Evolutionary conservation across 2,888 invertebrate species (phyloP).

Genomic region (Hydrotaea diabolus): DNA sequence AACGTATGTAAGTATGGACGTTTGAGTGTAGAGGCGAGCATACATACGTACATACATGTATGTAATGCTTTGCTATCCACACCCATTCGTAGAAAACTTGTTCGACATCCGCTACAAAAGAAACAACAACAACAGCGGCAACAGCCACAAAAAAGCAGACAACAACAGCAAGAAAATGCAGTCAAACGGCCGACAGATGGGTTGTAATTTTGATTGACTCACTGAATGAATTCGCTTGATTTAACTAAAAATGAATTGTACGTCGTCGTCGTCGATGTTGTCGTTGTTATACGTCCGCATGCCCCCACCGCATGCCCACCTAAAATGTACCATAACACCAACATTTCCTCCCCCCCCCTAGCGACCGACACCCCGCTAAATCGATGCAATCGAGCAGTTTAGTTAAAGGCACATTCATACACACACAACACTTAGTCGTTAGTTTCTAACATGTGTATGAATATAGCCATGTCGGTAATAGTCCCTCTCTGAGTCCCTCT

Average conservation of each 20-base stretch:
- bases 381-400: conserved; percentile 14
- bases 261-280: background rate
- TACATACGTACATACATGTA: background rate
- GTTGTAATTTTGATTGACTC: conserved; percentile 63
- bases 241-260: conserved; percentile 36
- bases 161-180: conserved; percentile 60
- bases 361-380: background rate
- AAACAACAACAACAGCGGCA: conserved; percentile 58
- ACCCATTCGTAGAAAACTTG: conserved; percentile 75
- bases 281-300: background rate
- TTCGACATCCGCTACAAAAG: conserved; percentile 71
- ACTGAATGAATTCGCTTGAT: conserved; percentile 60
- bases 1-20: background rate
- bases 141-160: conserved; percentile 48
- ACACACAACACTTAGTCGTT: background rate
- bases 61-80: conserved; percentile 61
- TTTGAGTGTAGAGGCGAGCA: background rate
- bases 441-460: background rate
- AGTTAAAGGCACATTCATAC: conserved; percentile 14
- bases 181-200: conserved; percentile 53
- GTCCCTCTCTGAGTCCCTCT: conserved; percentile 16
- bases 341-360: background rate
- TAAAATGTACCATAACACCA: background rate
- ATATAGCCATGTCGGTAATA: background rate
- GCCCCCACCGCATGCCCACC: background rate